phyloP scores from a whole-genome alignment of 2,888 invertebrate species.

The Rhaphigaster nebulosa region DNA sequence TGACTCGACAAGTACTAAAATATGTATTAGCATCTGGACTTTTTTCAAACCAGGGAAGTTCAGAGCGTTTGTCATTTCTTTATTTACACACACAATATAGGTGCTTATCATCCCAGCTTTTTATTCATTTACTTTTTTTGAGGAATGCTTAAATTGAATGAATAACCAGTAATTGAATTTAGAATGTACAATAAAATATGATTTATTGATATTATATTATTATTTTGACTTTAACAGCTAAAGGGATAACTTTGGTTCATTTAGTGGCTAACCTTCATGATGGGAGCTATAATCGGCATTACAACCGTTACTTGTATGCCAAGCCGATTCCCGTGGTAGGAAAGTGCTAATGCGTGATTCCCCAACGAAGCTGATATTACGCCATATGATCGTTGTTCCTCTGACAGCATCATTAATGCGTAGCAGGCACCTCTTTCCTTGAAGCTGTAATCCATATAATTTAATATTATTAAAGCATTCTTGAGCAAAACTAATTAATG shows the following conservation, averaged over 20 bases:
- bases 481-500: background rate
- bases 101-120: too few relatives aligned
- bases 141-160: too few relatives aligned
- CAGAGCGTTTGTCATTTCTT: background rate
- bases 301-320: slow-evolving; percentile 85
- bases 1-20: too few relatives aligned
- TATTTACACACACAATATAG: background rate
- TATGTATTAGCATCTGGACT: background rate
- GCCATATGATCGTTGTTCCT: slow-evolving; percentile 80
- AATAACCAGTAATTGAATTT: too few relatives aligned
- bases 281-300: slow-evolving; percentile 95
- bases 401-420: slow-evolving; percentile 81
- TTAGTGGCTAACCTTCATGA: slow-evolving; percentile 84
- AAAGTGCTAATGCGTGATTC: slow-evolving; percentile 90
- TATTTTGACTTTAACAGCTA: background rate
- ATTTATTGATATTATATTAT: background rate
- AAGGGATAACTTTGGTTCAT: background rate
- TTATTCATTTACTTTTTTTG: too few relatives aligned
- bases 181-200: too few relatives aligned
- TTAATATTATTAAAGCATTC: background rate
- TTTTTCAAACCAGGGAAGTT: background rate
- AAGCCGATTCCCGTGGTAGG: slow-evolving; percentile 83
- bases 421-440: slow-evolving; percentile 95
- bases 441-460: slow-evolving; percentile 75
- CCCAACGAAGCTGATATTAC: slow-evolving; percentile 95